Evolutionary conservation across 1,140 invertebrate species (phyloP), one percentile per base, ranked within the genome.

Genomic region (Bombus picipes): DNA sequence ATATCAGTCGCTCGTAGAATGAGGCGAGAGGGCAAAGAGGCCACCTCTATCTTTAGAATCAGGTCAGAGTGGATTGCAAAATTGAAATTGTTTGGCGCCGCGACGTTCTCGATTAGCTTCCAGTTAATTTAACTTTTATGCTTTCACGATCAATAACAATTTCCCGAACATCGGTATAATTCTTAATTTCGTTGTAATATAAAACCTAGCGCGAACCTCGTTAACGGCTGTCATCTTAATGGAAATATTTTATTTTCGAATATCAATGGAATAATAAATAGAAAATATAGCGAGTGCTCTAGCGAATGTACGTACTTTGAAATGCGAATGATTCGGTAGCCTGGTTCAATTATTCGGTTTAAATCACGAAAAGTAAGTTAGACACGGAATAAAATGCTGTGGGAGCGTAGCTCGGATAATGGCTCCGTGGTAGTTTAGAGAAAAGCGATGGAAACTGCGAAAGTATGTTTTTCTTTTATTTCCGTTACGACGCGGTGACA

Each of bases 391-490:
- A 74, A 81, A 91, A 88, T 86, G 83, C 43, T 10, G 65, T 28
- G 75, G 73, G n/a, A 65, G 59, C 65, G 79, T 62, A 43, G 70
- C 62, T 53, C 32, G 84, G 80, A 89, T 91, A 91, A 91, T 91
- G 83, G 90, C n/a, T 81, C 39, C 62, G 81, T 34, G 70, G 83
- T 74, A 79, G 88, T 91, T 91, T 47, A 68, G 43, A 70, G 79
- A 43, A 57, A 85, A 74, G 68, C 70, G 83, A 77, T 79, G 79
- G 83, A 80, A 85, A 77, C 83, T 76, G 70, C 83, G 86, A 75
- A 80, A 89, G 82, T 87, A 87, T 86, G 86, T 85, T 89, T 91
- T 91, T 74, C 90, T 91, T 91, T 88, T 89, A 89, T 91, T 91
- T 87, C 83, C 89, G 81, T 76, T 85, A 66, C 71, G 70, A 32